Base-by-base conservation (phyloP, 35 echinoderm and acorn worm genomes). In the Lytechinus variegatus region DNA sequence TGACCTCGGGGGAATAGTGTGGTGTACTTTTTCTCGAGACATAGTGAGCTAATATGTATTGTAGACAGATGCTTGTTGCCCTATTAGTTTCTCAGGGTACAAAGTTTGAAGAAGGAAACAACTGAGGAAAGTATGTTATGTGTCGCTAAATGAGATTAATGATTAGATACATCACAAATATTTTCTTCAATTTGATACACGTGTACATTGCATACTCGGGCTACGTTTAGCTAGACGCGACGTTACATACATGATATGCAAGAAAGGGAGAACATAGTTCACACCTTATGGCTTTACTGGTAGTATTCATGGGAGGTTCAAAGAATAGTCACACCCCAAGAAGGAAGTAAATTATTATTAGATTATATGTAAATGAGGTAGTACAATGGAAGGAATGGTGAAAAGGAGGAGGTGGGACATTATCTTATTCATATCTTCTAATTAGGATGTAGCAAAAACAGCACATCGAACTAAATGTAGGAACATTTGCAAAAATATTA, bases 61-160 rank as follows among this genome's bases (percentile, higher is more conserved):
- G 66, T 79, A 79, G 66, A 79, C 66, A 79, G 66, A 79, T 79
- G 66, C 66, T 4, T 79, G 16, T n/a, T 79, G 66, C 66, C 16
- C 19, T 79, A 79, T 79, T 7, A n/a, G 66, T 79, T 58, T 79
- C 66, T 24, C 19, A 79, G 0, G 0, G 19, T n/a, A 8, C 66
- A 16, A 79, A 79, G 66, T 79, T 79, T 79, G 66, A 79, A 79
- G 66, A 16, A 79, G 66, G 66, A 79, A 79, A 79, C 66, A 79
- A n/a, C 66, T 24, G 66, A 4, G 21, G 66, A 1, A 79, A 79
- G n/a, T 8, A 79, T 24, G n/a, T 79, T n/a, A 24, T 79, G 66
- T 79, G n/a, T n/a, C n/a, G 19, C 66, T 24, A 79, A n/a, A 79
- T 79, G 66, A 79, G 66, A 24, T 79, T 16, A 79, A 79, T 24